Percentiles rank a stretch among this genome's conserved stretches.
phyloP scores from a whole-genome alignment of 2,113 vertebrate species.

The Erythrolamprus reginae region DNA sequence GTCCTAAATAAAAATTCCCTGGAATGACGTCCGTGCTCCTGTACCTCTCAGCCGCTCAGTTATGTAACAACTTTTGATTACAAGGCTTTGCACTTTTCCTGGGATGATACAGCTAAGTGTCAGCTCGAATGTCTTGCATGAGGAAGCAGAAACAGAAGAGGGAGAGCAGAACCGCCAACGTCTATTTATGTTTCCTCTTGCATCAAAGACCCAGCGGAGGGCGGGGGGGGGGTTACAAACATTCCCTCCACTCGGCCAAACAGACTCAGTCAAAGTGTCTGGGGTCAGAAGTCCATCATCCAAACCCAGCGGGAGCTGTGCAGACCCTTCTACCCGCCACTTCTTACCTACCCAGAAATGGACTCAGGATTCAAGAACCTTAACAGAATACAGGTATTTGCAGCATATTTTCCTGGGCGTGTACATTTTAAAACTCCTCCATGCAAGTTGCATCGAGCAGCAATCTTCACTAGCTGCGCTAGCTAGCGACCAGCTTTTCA shows the following conservation, averaged over 20 bases:
- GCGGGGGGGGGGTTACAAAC: too few relatives aligned
- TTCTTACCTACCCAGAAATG: background rate
- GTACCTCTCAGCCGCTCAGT: background rate
- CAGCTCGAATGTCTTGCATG: background rate
- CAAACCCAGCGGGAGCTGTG: background rate
- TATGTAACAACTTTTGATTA: background rate
- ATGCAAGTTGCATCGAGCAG: background rate
- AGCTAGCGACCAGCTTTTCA: background rate
- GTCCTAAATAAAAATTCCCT: background rate
- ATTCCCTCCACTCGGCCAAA: background rate
- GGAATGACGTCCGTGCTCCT: background rate
- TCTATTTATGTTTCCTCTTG: background rate
- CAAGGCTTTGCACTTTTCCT: background rate
- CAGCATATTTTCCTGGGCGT: background rate
- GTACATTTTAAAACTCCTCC: background rate
- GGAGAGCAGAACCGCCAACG: background rate
- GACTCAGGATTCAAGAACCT: background rate
- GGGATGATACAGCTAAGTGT: background rate
- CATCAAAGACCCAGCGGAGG: background rate
- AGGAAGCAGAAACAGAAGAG: constrained; percentile 16
- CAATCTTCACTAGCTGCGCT: background rate
- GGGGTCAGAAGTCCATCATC: background rate
- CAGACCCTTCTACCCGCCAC: background rate
- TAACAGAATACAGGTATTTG: background rate
- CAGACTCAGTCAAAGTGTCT: accelerated